Base-by-base conservation (phyloP, 2,113 vertebrate genomes). In the Lynx canadensis region DNA sequence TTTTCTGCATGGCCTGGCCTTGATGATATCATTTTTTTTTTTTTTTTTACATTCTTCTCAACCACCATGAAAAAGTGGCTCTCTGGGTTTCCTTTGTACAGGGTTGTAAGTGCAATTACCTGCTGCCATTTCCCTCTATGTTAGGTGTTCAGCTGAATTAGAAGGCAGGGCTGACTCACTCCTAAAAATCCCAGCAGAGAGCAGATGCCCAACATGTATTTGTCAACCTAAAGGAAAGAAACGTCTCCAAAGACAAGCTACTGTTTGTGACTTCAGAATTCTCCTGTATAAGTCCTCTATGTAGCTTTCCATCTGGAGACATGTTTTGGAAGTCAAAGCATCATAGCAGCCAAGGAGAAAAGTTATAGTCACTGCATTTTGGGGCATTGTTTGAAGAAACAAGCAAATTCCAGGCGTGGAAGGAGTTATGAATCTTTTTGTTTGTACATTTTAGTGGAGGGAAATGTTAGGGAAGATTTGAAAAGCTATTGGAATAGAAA, bases 251-350 rank as follows among this genome's bases (percentile, higher is more conserved):
- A 93, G 69, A 82, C n/a, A 97, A 82, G 45, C 73, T 91, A 68
- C 76, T 86, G 10, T 63, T 50, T 92, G 41, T 96, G 87, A 96
- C 84, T 93, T 97, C 48, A 87, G 31, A 71, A 84, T 90, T 84
- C 65, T 79, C 76, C 83, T 66, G 3, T 88, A 8, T 21, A 79
- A 55, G 13, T 74, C 60, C 16, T 89, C 66, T 87, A 36, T 25
- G 19, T 76, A 57, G 27, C 29, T 86, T 86, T 96, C 74, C 50
- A 84, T 23, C 16, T 33, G n/a, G 50, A 73, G 45, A 18, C 19
- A 45, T 84, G 83, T 95, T 95, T 92, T 91, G 94, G 89, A 97
- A 83, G 15, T 83, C 92, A 92, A 68, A 66, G 29, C 52, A 88
- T 69, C 83, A 11, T 88, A 81, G 5, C 48, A 63, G 91, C 76